Base-by-base conservation (phyloP, 2,888 invertebrate species). In the Mamestra brassicae region DNA sequence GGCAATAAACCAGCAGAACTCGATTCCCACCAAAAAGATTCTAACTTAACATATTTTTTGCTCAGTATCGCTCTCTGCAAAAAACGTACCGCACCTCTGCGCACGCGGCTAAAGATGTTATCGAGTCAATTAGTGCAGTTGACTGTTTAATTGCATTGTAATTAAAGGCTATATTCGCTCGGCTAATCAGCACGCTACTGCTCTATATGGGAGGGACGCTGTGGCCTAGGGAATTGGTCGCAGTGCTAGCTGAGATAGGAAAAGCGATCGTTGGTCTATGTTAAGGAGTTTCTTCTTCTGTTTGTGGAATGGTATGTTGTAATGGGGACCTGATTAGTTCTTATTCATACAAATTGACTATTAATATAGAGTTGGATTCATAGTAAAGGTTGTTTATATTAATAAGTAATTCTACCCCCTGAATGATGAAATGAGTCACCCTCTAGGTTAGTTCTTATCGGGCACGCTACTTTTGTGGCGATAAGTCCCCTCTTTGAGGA, bases 141-240 rank as follows among this genome's bases (percentile, higher is more conserved):
- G 87, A 90, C 89, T 91, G 89, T 89, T 93, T 92, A 93, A 94
- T 93, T 92, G 91, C 90, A 89, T 90, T 90, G 91, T 92, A 92
- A 93, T 94, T 94, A 93, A 91, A 91, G 91, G 89, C 91, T 91
- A 93, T 90, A 92, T 93, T 94, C 89, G 89, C 87, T 80, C 86
- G 80, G 87, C 90, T 90, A 92, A 92, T 92, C 92, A 90, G 89
- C 80, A 84, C 85, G 89, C 84, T 84, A 84, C 85, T 82, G 89
- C 93, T 93, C 71, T 90, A 93, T 93, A 95, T 89, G 95, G 94
- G 71, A 77, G 86, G 84, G 89, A 90, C 89, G 89, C 88, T 89
- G 89, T 84, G 91, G 57, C 71, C 42, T 83, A 52, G 57, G 71
- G 87, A 58, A 38, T 72, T 74, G 72, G 87, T 83, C 61, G 1